phyloP scores from a whole-genome alignment of 2,113 vertebrate genomes.

The Apistogramma diplotaenia region DNA sequence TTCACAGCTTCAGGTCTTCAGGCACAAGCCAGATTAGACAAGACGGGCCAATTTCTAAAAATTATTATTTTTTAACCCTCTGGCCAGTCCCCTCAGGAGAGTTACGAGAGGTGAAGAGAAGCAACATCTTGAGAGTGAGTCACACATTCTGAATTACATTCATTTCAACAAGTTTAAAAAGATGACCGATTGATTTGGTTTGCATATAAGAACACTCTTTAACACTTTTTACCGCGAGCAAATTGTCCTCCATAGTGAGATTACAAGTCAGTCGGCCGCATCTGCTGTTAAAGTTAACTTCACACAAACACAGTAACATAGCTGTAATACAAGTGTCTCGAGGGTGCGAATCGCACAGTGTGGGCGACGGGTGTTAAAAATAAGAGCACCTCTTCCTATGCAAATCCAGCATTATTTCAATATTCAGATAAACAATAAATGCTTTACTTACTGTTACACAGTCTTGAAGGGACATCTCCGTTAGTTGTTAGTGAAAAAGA shows the following conservation, averaged over 20 bases:
- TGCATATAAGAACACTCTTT: slow-evolving; percentile 60
- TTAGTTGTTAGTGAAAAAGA: slow-evolving; percentile 18
- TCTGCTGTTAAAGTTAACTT: slow-evolving; percentile 19
- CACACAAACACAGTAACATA: slow-evolving; percentile 28
- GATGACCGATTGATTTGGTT: slow-evolving; percentile 48
- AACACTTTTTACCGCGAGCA: slow-evolving; percentile 8
- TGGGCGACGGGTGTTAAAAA: slow-evolving; percentile 30
- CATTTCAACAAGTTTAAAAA: slow-evolving; percentile 44
- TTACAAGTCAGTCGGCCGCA: slow-evolving; percentile 20
- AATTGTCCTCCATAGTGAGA: slow-evolving; percentile 2
- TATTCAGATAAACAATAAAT: slow-evolving; percentile 30
- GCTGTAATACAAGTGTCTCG: slow-evolving; percentile 15
- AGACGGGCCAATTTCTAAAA: slow-evolving; percentile 62
- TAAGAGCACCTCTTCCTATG: neutral
- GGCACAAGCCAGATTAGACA: slow-evolving; percentile 77
- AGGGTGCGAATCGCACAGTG: slow-evolving; percentile 14
- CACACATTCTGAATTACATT: slow-evolving; percentile 70
- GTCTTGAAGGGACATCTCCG: slow-evolving; percentile 30
- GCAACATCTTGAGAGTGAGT: slow-evolving; percentile 42
- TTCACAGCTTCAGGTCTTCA: slow-evolving; percentile 85
- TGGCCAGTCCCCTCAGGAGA: slow-evolving; percentile 61
- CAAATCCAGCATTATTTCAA: slow-evolving; percentile 47
- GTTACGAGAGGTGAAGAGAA: slow-evolving; percentile 38
- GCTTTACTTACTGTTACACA: slow-evolving; percentile 26
- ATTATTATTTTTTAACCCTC: slow-evolving; percentile 19